Evolutionary conservation across 35 echinoderm and acorn worm species (phyloP).

Genomic region (Patiria miniata): DNA sequence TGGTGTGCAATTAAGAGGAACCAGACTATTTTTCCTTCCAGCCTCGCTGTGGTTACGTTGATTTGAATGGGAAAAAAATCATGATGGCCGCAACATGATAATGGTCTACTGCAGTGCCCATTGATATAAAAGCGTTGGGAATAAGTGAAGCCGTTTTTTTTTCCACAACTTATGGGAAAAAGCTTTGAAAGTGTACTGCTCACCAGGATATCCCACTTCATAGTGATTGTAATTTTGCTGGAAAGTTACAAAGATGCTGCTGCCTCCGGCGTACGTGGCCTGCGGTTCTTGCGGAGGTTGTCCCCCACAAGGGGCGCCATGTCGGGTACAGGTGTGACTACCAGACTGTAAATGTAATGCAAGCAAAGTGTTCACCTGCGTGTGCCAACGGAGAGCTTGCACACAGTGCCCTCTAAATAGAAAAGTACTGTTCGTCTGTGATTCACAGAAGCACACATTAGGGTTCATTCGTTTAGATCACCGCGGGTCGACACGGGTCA

Average conservation of each 20-base stretch:
- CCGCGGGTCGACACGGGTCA: neutral
- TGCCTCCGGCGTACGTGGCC: slow-evolving; percentile 53
- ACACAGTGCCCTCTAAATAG: neutral
- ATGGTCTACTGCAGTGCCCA: no score
- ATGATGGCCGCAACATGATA: no score
- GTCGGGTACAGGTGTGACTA: slow-evolving; percentile 54
- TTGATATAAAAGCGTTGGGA: no score
- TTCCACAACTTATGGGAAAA: no score
- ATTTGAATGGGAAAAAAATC: no score
- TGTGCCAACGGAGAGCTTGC: neutral
- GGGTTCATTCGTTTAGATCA: neutral
- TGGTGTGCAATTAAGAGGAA: no score
- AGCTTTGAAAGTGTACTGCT: no score
- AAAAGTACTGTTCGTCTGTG: neutral
- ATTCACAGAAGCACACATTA: neutral
- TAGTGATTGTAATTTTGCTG: slow-evolving; percentile 93
- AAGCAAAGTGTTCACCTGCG: neutral
- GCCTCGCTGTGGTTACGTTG: no score
- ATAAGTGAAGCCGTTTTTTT: no score
- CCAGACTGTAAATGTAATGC: slow-evolving; percentile 44
- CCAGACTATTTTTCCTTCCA: no score
- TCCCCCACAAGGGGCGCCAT: slow-evolving; percentile 75
- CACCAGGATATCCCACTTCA: slow-evolving; percentile 82
- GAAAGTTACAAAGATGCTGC: slow-evolving; percentile 70
- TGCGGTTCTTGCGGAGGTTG: slow-evolving; percentile 40